Evolutionary conservation across 2,888 invertebrate genomes (phyloP), one percentile per base, ranked within the genome.

Genomic region (Parasteatoda lunata): DNA sequence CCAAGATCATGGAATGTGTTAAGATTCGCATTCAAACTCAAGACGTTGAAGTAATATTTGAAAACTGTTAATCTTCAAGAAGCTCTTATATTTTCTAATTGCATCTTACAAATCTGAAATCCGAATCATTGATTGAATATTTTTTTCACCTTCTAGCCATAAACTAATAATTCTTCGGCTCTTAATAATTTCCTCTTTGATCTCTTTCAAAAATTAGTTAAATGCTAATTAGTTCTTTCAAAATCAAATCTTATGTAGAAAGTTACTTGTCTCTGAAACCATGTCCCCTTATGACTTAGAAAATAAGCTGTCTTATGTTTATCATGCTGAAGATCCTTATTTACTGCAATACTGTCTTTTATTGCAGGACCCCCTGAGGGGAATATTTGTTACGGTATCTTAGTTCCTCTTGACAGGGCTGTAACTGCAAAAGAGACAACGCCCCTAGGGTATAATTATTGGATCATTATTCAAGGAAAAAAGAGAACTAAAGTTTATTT

Each of bases 211-310:
- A 76, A 76, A 76, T 85, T 85, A 79, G 65, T 76, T 76, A 80
- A 79, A 76, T 54, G 48, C 79, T 85, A 79, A 85, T 85, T 85
- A 85, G 85, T 69, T 52, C 49, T 70, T 76, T 85, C 79, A 85
- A 78, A 68, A 64, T 66, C 49, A 48, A 15, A 59, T 47, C 48
- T 13, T 47, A 49, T 48, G 15, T 70, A 85, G 70, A 64, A 76
- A 75, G 52, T 65, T 65, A 79, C 59, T 71, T 49, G 15, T 78
- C 64, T 70, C n/a, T 47, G 47, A 45, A 68, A 69, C 15, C 30
- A 69, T 7, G 30, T 77, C 52, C 68, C 69, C 52, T 72, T 54
- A 69, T 47, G 47, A 71, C 15, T 30, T 54, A 76, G 49, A 75
- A 79, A 68, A 84, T 84, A 73, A 59, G 75, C 70, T 75, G 64